Conservation (phyloP, 1,140 invertebrate genomes). For the Drosophila sp. region DNA sequence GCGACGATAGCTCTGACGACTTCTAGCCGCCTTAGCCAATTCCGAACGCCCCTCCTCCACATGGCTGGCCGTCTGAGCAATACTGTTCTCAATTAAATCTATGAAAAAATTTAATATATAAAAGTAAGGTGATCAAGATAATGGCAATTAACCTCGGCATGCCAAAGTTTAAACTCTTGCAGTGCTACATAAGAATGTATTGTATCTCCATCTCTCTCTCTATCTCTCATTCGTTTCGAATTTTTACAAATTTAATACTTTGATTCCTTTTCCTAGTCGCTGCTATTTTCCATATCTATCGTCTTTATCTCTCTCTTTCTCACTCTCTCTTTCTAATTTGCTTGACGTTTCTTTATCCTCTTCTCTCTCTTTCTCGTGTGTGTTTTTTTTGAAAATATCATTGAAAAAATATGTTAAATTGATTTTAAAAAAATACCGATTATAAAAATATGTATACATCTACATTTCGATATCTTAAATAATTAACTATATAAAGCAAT, state of each 20-base stretch:
- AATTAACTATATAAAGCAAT: too few species aligned
- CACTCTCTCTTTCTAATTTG: neutral
- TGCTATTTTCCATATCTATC: neutral
- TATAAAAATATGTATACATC: too few species aligned
- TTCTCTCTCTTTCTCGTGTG: too few species aligned
- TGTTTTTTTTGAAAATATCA: too few species aligned
- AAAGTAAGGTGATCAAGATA: neutral
- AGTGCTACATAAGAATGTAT: neutral
- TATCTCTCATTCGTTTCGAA: neutral
- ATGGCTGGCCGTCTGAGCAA: constrained; percentile 90
- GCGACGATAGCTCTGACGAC: constrained; percentile 89
- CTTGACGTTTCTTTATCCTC: too few species aligned
- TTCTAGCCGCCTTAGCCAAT: constrained; percentile 90
- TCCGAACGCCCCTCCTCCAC: constrained; percentile 91
- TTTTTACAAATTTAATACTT: too few species aligned
- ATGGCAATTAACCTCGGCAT: too few species aligned
- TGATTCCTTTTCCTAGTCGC: neutral
- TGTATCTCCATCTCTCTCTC: neutral
- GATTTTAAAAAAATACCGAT: too few species aligned
- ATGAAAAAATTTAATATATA: constrained; percentile 38
- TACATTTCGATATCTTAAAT: too few species aligned
- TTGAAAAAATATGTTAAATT: too few species aligned
- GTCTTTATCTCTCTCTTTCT: neutral
- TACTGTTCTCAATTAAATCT: constrained; percentile 95
- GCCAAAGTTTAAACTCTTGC: neutral